Evolutionary conservation across 2,797 vertebrate genomes (phyloP).

Genomic region (Nyctibius grandis): DNA sequence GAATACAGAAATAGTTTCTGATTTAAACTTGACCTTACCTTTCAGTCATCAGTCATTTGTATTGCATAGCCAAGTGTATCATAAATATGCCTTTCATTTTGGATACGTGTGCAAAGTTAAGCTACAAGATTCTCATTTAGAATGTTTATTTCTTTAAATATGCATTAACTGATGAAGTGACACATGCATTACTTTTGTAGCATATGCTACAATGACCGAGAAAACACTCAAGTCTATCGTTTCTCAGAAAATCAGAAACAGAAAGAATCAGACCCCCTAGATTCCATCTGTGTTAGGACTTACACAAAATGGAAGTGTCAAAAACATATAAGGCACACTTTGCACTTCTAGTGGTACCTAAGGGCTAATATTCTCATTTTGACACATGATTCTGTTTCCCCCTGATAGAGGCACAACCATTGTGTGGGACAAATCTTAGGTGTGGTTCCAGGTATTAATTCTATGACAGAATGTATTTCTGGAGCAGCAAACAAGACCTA

Average conservation of each 20-base stretch:
- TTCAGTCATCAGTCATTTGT: background rate
- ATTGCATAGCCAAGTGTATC: background rate
- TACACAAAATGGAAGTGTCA: background rate
- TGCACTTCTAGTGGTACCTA: background rate
- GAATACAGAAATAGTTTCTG: background rate
- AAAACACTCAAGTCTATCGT: background rate
- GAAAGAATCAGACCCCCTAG: background rate
- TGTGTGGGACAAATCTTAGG: background rate
- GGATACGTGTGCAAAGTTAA: background rate
- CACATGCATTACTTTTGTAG: background rate
- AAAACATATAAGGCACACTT: background rate
- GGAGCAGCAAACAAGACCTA: background rate
- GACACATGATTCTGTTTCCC: background rate
- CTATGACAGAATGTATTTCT: background rate
- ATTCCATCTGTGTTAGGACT: background rate
- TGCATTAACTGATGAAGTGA: background rate
- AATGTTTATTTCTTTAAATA: background rate
- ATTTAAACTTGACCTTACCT: slow-evolving; percentile 2
- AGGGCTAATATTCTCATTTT: background rate
- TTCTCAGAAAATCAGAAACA: background rate
- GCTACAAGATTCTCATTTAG: background rate
- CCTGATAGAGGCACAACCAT: background rate
- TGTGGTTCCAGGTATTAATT: background rate
- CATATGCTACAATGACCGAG: background rate
- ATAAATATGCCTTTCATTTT: background rate